phyloP scores from a whole-genome alignment of 2,797 vertebrate genomes.

The Pangasius mekongensis region DNA sequence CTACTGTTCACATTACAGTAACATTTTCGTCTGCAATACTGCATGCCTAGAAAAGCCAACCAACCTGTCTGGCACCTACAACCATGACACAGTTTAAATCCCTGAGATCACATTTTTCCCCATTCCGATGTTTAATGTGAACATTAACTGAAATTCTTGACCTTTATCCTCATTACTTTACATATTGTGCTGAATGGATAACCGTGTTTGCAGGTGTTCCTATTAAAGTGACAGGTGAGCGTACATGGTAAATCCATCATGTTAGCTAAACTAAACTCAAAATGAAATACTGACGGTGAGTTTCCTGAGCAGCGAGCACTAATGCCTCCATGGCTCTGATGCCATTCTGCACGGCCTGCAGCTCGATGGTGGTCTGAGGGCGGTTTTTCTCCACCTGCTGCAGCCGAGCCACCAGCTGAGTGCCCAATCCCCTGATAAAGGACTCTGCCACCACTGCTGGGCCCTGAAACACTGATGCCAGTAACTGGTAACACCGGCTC shows the following conservation, averaged over 20 bases:
- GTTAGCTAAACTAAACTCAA: background rate
- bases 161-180: background rate
- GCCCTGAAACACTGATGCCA: slow-evolving; percentile 87
- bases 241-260: background rate
- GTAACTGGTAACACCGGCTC: slow-evolving; percentile 82
- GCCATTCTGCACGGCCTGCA: slow-evolving; percentile 82
- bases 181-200: background rate
- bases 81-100: too few species aligned
- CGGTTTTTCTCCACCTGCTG: slow-evolving; percentile 81
- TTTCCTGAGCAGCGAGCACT: slow-evolving; percentile 77
- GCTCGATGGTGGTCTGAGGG: slow-evolving; percentile 82
- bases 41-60: background rate
- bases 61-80: too few species aligned
- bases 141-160: background rate
- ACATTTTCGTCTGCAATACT: background rate
- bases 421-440: slow-evolving; percentile 83
- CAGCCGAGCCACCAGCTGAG: slow-evolving; percentile 79
- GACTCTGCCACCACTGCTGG: slow-evolving; percentile 76
- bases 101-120: background rate
- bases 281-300: slow-evolving; percentile 80
- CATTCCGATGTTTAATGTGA: background rate
- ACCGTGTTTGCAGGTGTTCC: background rate
- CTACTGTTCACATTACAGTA: background rate
- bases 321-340: slow-evolving; percentile 81
- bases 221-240: background rate